Conservation (phyloP, 2,113 vertebrate genomes). For the Lucifuga dentata region DNA sequence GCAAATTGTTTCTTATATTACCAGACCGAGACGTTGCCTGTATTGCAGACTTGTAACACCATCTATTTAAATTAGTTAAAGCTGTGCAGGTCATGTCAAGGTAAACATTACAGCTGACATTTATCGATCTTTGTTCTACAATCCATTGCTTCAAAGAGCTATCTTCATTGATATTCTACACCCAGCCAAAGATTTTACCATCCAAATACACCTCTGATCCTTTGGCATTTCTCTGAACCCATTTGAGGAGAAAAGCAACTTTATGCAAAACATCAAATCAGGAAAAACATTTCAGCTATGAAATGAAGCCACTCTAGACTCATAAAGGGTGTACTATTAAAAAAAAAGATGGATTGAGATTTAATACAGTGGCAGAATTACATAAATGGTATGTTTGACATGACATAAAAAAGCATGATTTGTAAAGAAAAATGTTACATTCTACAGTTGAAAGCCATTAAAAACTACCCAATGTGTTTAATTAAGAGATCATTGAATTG, state of each 20-base stretch:
- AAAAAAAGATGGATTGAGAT: constrained; percentile 9
- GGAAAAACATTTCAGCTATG: not conserved
- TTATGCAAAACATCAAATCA: not conserved
- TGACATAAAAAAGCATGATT: constrained; percentile 16
- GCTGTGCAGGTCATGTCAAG: constrained; percentile 28
- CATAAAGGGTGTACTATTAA: not conserved
- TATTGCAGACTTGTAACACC: constrained; percentile 3
- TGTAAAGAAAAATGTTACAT: constrained; percentile 15
- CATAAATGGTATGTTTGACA: constrained; percentile 17
- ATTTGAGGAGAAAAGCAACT: not conserved
- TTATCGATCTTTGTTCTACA: constrained; percentile 51
- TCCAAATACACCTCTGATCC: constrained; percentile 11
- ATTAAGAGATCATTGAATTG: constrained; percentile 63
- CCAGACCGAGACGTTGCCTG: not conserved
- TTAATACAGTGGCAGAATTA: constrained; percentile 25
- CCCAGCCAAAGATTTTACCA: not conserved
- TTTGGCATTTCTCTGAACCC: constrained; percentile 1
- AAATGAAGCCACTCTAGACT: constrained; percentile 3
- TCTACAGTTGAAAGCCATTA: constrained; percentile 34
- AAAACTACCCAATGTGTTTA: constrained; percentile 45
- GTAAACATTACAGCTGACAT: constrained; percentile 38
- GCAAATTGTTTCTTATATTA: constrained; percentile 13
- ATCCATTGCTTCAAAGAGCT: constrained; percentile 38
- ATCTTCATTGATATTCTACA: constrained; percentile 34
- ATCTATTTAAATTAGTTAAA: constrained; percentile 50